phyloP scores from a whole-genome alignment of 2,797 vertebrate species.

The Gobio occitaniae region DNA sequence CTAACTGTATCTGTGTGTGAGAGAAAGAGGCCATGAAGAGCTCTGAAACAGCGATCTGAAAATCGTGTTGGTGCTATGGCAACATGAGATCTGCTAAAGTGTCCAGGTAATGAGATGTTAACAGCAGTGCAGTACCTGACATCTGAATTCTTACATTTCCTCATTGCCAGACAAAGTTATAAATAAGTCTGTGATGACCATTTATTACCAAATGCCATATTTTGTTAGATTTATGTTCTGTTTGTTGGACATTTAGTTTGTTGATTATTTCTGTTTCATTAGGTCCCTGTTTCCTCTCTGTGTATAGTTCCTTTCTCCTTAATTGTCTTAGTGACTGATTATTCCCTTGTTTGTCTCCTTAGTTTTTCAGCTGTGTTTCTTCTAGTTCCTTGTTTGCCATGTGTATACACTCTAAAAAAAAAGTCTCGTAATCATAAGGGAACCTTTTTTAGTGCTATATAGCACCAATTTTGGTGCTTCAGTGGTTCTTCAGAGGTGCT shows the following conservation, averaged over 20 bases:
- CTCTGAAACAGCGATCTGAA: constrained; percentile 8
- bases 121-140: constrained; percentile 21
- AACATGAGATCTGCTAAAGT: constrained; percentile 19
- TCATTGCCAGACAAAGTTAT: background rate
- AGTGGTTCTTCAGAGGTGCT: no score
- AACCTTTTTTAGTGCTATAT: no score
- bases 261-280: background rate
- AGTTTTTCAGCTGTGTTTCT: no score
- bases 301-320: background rate
- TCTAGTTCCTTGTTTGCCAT: no score
- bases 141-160: constrained; percentile 13
- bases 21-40: background rate
- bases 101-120: constrained; percentile 23
- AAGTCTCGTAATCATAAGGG: no score
- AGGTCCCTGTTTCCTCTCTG: background rate
- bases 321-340: no score
- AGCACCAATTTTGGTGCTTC: no score
- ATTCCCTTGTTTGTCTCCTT: no score
- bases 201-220: background rate
- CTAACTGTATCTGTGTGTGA: background rate
- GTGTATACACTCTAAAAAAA: no score
- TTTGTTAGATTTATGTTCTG: background rate
- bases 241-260: background rate
- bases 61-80: constrained; percentile 25
- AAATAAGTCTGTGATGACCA: background rate